phyloP scores from a whole-genome alignment of 2,797 vertebrate species.

The Lindbergichthys nudifrons region DNA sequence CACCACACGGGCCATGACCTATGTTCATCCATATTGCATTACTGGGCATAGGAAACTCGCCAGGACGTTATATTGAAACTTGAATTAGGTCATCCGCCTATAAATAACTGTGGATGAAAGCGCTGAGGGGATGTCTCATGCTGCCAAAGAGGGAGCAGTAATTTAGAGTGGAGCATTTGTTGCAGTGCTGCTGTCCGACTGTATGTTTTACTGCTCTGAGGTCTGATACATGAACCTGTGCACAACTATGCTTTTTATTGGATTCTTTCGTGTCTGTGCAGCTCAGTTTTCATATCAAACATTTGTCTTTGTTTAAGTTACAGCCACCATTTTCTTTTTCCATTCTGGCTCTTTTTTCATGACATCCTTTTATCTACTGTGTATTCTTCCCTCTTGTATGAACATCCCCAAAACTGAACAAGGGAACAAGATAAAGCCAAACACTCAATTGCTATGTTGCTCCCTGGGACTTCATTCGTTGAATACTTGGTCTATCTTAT shows the following conservation, averaged over 20 bases:
- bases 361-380: no score
- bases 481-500: neutral
- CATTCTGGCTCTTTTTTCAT: neutral
- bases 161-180: conserved; percentile 57
- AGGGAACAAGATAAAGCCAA: neutral
- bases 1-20: conserved; percentile 48
- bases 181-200: conserved; percentile 36
- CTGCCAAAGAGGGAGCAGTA: conserved; percentile 64
- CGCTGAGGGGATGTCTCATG: conserved; percentile 53
- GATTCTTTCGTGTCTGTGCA: conserved; percentile 11
- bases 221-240: conserved; percentile 28
- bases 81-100: conserved; percentile 73
- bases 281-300: conserved; percentile 22
- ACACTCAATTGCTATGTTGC: neutral
- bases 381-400: neutral
- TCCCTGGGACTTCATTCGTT: neutral
- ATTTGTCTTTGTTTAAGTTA: conserved; percentile 28
- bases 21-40: conserved; percentile 60
- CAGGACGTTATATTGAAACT: conserved; percentile 52
- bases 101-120: conserved; percentile 76
- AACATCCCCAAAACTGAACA: neutral
- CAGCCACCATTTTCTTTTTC: neutral
- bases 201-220: conserved; percentile 31
- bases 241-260: conserved; percentile 28
- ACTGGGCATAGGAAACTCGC: conserved; percentile 49